phyloP scores from a whole-genome alignment of 1,140 invertebrate genomes.

The Drosophila eugracilis region DNA sequence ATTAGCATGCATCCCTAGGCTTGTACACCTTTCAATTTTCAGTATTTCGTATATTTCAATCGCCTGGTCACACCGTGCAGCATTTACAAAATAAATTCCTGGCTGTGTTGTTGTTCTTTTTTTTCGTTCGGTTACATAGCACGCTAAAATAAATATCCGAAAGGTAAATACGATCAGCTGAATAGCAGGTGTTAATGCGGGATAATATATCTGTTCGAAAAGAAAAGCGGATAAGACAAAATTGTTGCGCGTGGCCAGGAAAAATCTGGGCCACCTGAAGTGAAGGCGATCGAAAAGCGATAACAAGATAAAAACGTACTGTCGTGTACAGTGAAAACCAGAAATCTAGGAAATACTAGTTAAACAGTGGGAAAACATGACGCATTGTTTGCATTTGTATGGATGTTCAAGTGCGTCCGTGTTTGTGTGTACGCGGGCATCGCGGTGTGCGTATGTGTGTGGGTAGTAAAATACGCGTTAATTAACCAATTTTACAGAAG shows the following conservation, averaged over 20 bases:
- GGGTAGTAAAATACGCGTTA: slow-evolving; percentile 19
- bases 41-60: neutral
- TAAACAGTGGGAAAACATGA: slow-evolving; percentile 52
- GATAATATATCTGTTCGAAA: neutral
- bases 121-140: slow-evolving; percentile 53
- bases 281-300: slow-evolving; percentile 14
- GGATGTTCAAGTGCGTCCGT: neutral
- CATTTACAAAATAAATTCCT: slow-evolving; percentile 37
- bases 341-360: slow-evolving; percentile 37
- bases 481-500: slow-evolving; percentile 18
- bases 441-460: slow-evolving; percentile 7
- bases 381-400: slow-evolving; percentile 57
- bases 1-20: neutral
- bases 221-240: neutral
- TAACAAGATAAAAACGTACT: slow-evolving; percentile 35
- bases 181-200: slow-evolving; percentile 35
- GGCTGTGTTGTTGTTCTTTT: slow-evolving; percentile 49
- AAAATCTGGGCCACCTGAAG: slow-evolving; percentile 17
- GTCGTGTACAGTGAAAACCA: slow-evolving; percentile 22
- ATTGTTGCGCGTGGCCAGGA: slow-evolving; percentile 7
- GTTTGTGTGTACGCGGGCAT: slow-evolving; percentile 14
- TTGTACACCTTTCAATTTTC: neutral
- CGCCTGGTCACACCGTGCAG: neutral
- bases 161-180: slow-evolving; percentile 47
- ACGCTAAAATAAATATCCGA: slow-evolving; percentile 51